Conservation (phyloP, 2,113 vertebrate genomes). For the Macquaria ambigua region DNA sequence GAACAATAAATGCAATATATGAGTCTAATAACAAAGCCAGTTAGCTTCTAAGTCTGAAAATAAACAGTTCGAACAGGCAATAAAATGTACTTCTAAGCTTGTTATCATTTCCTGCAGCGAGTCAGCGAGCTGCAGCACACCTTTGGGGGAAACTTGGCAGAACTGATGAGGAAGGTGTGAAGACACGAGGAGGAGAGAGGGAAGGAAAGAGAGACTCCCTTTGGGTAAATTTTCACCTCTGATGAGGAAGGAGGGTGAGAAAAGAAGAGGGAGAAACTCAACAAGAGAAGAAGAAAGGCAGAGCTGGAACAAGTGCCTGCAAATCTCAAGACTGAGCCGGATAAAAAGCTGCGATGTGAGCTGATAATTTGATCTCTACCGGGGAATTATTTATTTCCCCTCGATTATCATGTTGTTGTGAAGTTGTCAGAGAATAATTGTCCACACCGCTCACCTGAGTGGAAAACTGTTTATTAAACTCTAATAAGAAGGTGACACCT, state of each 20-base stretch:
- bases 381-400: slow-evolving; percentile 49
- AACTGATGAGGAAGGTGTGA: slow-evolving; percentile 72
- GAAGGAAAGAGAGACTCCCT: slow-evolving; percentile 55
- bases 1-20: background rate
- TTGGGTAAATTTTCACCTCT: slow-evolving; percentile 74
- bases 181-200: slow-evolving; percentile 48
- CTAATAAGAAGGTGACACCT: slow-evolving; percentile 25
- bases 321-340: slow-evolving; percentile 8
- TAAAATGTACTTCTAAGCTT: slow-evolving; percentile 38
- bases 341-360: slow-evolving; percentile 29
- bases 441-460: slow-evolving; percentile 39
- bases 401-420: slow-evolving; percentile 31
- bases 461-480: slow-evolving; percentile 48
- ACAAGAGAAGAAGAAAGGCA: background rate
- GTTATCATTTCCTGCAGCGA: slow-evolving; percentile 60
- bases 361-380: slow-evolving; percentile 52
- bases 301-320: background rate
- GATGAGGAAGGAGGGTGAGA: slow-evolving; percentile 61
- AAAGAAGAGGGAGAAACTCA: slow-evolving; percentile 33
- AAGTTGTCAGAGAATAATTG: slow-evolving; percentile 47
- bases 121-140: slow-evolving; percentile 61
- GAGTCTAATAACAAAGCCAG: slow-evolving; percentile 5
- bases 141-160: slow-evolving; percentile 69
- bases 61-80: slow-evolving; percentile 60
- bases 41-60: slow-evolving; percentile 36